Base-by-base conservation (phyloP, 1,140 invertebrate species). In the Drosophila pachea region DNA sequence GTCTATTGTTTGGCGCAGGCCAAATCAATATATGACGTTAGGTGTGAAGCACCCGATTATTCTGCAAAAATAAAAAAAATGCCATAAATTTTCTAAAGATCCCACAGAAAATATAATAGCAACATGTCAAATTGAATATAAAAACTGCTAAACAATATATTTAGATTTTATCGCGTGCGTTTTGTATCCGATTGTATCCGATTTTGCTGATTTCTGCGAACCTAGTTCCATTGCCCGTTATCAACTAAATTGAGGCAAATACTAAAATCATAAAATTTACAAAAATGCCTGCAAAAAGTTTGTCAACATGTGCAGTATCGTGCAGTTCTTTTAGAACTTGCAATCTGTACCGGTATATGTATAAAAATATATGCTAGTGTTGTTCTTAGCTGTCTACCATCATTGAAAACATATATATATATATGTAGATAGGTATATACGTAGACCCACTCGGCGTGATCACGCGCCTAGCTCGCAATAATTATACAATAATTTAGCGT, bases 401-500 rank as follows among this genome's bases (percentile, higher is more conserved):
- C 35, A 36, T 6, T 36, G 8, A 4, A 36, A 36, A n/a, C 40
- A 49, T 45, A 14, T 12, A 6, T 42, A 5, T 4, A 9, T 11
- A 40, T 40, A 9, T 11, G 11, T 40, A 40, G 2, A 16, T 43
- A 36, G 8, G 14, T 36, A 49, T 76, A 60, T 77, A 63, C 74
- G 72, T 75, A 71, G 63, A 83, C 72, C 74, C 64, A 75, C 66
- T 84, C 58, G 52, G 33, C 42, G 64, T 75, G 75, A 62, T 74
- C 78, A 62, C 56, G 72, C 64, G 76, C 77, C 68, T 63, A 76
- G 78, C 56, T 73, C 66, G 49, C 62, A 86, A 86, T 86, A 86
- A 86, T 86, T 86, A 86, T 81, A 86, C 60, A 86, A 74, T 86
- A 86, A 86, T 86, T 86, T 62, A 75, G 81, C 76, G 81, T 86